Evolutionary conservation across 2,888 invertebrate species (phyloP).

Genomic region (Molorchus minor): DNA sequence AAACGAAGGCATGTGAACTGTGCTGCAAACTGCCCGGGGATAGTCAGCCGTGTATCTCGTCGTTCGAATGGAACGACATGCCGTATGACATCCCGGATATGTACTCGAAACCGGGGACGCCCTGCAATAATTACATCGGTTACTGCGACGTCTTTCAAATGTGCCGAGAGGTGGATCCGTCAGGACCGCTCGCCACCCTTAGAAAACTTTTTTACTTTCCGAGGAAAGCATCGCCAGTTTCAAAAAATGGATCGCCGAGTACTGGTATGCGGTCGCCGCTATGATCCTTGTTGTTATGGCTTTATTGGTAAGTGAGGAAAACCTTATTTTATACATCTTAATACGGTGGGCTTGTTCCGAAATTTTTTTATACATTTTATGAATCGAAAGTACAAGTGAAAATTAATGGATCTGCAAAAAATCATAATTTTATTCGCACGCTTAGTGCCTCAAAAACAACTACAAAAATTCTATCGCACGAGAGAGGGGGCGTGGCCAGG

Average conservation of each 20-base stretch:
- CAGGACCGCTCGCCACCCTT: constrained; percentile 89
- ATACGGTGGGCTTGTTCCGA: too few species aligned
- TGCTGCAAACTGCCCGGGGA: constrained; percentile 90
- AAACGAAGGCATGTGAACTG: constrained; percentile 90
- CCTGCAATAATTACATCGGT: constrained; percentile 89
- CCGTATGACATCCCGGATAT: constrained; percentile 93
- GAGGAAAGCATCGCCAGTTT: constrained; percentile 91
- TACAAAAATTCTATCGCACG: too few species aligned
- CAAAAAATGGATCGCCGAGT: constrained; percentile 84
- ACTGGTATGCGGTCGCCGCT: constrained; percentile 90
- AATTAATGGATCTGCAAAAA: too few species aligned
- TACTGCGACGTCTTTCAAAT: constrained; percentile 77
- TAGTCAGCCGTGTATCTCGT: constrained; percentile 84
- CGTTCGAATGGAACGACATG: constrained; percentile 88
- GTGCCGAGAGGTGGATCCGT: constrained; percentile 93
- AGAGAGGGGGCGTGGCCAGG: too few species aligned
- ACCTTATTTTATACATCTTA: neutral
- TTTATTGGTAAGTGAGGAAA: constrained; percentile 79
- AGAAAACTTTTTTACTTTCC: constrained; percentile 84
- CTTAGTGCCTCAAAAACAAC: too few species aligned
- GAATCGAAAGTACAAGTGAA: too few species aligned
- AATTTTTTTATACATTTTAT: too few species aligned
- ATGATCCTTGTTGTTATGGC: constrained; percentile 78
- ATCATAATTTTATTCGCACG: too few species aligned
- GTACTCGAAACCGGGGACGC: constrained; percentile 93